Conservation (phyloP, 2,888 invertebrate genomes). For the Brachylomia viminalis region DNA sequence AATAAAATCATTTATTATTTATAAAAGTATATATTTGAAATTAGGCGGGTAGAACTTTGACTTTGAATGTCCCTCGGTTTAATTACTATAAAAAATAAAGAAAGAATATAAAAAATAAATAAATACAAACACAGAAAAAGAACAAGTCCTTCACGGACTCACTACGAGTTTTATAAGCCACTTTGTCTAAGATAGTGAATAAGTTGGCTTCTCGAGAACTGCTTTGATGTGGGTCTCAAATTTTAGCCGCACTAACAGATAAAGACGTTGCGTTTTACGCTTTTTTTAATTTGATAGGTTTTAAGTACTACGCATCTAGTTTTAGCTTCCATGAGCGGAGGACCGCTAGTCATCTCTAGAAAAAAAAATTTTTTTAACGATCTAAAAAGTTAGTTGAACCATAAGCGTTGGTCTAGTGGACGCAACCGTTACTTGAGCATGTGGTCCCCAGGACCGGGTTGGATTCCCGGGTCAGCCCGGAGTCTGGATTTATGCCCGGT, state of each 20-base stretch:
- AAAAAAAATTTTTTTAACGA: no score
- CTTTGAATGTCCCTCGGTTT: neutral
- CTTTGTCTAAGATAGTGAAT: neutral
- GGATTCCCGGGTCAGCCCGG: no score
- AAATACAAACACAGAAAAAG: no score
- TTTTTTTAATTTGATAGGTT: no score
- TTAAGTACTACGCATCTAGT: neutral
- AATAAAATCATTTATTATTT: no score
- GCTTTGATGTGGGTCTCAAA: neutral
- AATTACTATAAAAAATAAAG: neutral
- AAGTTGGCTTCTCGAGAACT: neutral
- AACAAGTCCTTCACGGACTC: neutral
- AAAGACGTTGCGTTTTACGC: neutral
- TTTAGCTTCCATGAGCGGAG: neutral
- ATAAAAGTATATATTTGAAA: neutral
- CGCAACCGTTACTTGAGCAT: no score
- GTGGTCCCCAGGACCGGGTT: no score
- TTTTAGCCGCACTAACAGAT: neutral
- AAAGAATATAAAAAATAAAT: no score
- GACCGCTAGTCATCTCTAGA: neutral
- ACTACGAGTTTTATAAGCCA: neutral
- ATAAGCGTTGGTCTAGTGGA: no score
- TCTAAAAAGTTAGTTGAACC: no score
- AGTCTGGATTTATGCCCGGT: no score
- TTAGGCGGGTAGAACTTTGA: neutral